Base-by-base conservation (phyloP, 2,797 vertebrate species). In the Spheniscus humboldti region DNA sequence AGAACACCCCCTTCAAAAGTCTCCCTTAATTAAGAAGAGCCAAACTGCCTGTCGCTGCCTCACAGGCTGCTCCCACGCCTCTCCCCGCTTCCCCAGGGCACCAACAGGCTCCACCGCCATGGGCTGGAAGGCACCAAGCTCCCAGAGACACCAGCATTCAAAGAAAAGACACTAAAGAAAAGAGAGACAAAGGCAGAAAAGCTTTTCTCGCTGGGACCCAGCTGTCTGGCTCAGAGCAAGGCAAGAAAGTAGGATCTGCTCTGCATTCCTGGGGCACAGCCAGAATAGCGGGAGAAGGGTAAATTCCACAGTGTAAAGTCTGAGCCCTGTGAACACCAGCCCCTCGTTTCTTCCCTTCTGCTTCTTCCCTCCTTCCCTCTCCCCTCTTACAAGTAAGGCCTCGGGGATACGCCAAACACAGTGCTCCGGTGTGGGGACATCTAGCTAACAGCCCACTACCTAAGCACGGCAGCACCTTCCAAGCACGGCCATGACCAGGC, bases 141-240 rank as follows among this genome's bases (percentile, higher is more conserved):
- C 76, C 45, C 55, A 33, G 86, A 87, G 90, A 92, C 77, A 89
- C 28, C 71, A 76, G 52, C 63, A 59, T 52, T 90, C 63, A 85
- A 85, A 94, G 88, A 81, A 90, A 96, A 84, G 77, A 52, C 79
- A 73, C 92, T 88, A 62, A 89, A 96, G 91, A 89, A 80, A 89
- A 91, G 95, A 56, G 57, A 88, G 24, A 95, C 90, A 95, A 94
- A 95, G 73, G 82, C 94, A 88, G 79, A 55, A 86, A 89, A 90
- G 81, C 77, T 68, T 94, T 91, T 81, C 80, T 87, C 7, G 2
- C 74, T 74, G 67, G 41, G 77, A 88, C 73, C 77, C 94, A 92
- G 93, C 83, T 88, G 90, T 62, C 88, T 94, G 88, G 83, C 77
- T 92, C 63, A 82, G 63, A 86, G 75, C 76, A 79, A 87, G 75